Conservation (phyloP, 2,888 invertebrate species). For the Siphonodentalium dalli region DNA sequence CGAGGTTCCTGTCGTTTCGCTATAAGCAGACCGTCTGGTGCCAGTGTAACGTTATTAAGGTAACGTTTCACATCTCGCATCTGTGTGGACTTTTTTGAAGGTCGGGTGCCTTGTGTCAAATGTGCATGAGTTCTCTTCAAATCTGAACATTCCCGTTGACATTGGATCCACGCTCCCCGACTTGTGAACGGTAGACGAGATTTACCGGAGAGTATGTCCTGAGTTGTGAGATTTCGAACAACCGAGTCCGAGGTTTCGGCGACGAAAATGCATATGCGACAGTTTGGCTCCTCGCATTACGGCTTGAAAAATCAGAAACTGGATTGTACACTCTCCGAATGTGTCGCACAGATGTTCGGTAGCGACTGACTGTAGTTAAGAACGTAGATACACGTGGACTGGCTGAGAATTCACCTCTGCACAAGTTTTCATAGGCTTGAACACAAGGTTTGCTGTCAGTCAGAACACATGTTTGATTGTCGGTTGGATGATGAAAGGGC, state of each 20-base stretch:
- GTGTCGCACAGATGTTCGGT: slow-evolving; percentile 18
- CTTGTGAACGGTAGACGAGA: slow-evolving; percentile 20
- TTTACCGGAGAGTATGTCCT: slow-evolving; percentile 7
- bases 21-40: slow-evolving; percentile 21
- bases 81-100: slow-evolving; percentile 11
- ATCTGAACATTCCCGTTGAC: slow-evolving; percentile 23
- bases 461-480: too few relatives aligned
- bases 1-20: slow-evolving; percentile 1
- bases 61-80: slow-evolving; percentile 26
- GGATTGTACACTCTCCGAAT: slow-evolving; percentile 12
- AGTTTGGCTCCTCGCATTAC: too few relatives aligned
- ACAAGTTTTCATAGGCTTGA: slow-evolving; percentile 20
- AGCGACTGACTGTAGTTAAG: slow-evolving; percentile 25
- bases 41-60: slow-evolving; percentile 13
- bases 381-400: slow-evolving; percentile 24
- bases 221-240: slow-evolving; percentile 8
- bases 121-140: slow-evolving; percentile 25
- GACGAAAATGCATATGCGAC: too few relatives aligned
- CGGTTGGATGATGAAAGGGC: too few relatives aligned
- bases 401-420: slow-evolving; percentile 24
- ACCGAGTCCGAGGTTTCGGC: slow-evolving; percentile 16
- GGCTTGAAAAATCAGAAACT: slow-evolving; percentile 23
- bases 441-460: slow-evolving; percentile 26
- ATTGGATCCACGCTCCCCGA: slow-evolving; percentile 15
- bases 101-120: slow-evolving; percentile 16